A percentile compares a stretch with the other conserved stretches of the same genome.
These are phyloP conservation scores for Campoplex capitator DNA, from an alignment of 2,888 invertebrate genomes.

Conservation along the genomic window DNA sequence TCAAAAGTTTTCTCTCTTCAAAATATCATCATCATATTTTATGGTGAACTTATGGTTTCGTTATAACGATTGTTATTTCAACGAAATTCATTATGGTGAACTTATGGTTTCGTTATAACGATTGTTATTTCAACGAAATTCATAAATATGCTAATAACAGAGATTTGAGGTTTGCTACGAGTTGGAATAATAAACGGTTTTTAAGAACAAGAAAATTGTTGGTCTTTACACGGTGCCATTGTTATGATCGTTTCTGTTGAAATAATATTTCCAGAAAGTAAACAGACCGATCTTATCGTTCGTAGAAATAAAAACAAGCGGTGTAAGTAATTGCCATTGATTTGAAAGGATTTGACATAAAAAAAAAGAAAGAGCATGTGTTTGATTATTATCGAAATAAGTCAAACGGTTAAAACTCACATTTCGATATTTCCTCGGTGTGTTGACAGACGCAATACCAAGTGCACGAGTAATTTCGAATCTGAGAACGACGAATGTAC, in stretches of 20 bases:
- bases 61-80: not conserved
- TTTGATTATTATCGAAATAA: not conserved
- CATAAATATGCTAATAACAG: not conserved
- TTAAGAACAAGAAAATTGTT: not conserved
- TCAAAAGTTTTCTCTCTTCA: not conserved
- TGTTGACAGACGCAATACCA: slow-evolving; percentile 76
- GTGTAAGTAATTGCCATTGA: not conserved
- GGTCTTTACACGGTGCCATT: not conserved
- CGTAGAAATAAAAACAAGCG: not conserved
- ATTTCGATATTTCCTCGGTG: slow-evolving; percentile 77
- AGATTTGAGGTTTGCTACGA: not conserved
- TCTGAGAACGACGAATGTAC: slow-evolving; percentile 77
- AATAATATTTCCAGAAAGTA: not conserved
- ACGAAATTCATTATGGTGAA: not conserved
- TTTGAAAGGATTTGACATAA: not conserved
- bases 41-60: not conserved
- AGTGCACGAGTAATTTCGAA: slow-evolving; percentile 80
- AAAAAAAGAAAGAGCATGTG: not conserved
- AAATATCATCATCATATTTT: not conserved
- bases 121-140: not conserved
- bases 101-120: not conserved
- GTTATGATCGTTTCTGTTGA: not conserved
- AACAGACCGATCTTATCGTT: not conserved
- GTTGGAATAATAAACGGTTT: not conserved
- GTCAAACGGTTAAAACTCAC: slow-evolving; percentile 73